These are phyloP conservation scores for Lamellibrachia satsuma DNA, from an alignment of 2,888 invertebrate species.

Conservation along the genomic window DNA sequence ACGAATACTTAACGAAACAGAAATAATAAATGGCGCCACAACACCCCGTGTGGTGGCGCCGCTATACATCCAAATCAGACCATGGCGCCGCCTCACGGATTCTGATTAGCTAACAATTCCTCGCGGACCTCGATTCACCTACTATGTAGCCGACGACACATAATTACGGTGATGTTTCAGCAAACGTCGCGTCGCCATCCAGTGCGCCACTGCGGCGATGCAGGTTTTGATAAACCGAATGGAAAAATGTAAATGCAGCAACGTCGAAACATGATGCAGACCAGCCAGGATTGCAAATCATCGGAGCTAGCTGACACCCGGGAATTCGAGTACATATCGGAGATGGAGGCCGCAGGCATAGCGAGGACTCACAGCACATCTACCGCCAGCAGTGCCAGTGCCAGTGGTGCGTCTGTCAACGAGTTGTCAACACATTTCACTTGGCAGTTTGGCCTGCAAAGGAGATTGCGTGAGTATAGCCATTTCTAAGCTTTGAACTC, in stretches of 20 bases:
- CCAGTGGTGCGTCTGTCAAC: neutral
- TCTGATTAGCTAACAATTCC: neutral
- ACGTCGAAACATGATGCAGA: neutral
- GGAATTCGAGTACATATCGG: neutral
- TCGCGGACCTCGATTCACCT: neutral
- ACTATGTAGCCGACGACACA: neutral
- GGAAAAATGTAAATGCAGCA: neutral
- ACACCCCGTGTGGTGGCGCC: neutral
- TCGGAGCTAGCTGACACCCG: neutral
- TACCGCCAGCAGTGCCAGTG: neutral
- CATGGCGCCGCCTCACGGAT: conserved; percentile 4
- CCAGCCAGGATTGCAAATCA: neutral
- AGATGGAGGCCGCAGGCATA: neutral
- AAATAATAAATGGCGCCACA: neutral
- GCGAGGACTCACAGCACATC: neutral
- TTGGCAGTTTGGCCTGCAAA: neutral
- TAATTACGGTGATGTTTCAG: neutral
- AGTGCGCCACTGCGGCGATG: neutral
- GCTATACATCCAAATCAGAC: neutral
- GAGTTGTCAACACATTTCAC: neutral
- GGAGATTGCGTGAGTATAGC: neutral
- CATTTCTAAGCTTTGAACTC: neutral
- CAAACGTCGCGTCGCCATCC: neutral
- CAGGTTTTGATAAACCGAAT: neutral
- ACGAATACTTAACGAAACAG: neutral